Conservation (phyloP, 2,888 invertebrate genomes). For the Sturmia bella region DNA sequence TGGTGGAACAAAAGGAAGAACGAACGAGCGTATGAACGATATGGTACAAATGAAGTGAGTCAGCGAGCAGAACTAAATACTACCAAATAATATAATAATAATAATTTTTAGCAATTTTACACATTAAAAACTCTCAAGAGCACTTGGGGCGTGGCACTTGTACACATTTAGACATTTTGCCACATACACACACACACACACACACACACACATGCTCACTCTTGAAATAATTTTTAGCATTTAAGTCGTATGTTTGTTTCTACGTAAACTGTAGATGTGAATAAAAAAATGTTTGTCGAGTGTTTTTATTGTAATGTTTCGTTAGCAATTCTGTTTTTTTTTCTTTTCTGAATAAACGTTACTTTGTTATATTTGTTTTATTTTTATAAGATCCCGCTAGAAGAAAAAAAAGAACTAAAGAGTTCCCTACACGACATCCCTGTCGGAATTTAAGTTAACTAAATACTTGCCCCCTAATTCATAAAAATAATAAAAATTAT, state of each 20-base stretch:
- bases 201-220: background rate
- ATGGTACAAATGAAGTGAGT: slow-evolving; percentile 24
- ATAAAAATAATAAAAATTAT: too few relatives aligned
- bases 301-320: slow-evolving; percentile 62
- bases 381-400: slow-evolving; percentile 31
- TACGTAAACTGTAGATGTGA: background rate
- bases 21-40: too few relatives aligned
- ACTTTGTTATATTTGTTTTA: slow-evolving; percentile 36
- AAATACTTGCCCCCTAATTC: background rate
- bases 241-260: background rate
- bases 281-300: slow-evolving; percentile 41
- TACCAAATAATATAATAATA: slow-evolving; percentile 55
- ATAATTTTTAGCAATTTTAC: slow-evolving; percentile 67
- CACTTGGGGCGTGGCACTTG: slow-evolving; percentile 68
- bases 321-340: slow-evolving; percentile 28
- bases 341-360: slow-evolving; percentile 50
- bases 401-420: slow-evolving; percentile 27
- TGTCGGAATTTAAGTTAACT: too few relatives aligned
- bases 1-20: slow-evolving; percentile 45
- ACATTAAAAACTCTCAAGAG: slow-evolving; percentile 64
- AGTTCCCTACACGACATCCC: slow-evolving; percentile 14
- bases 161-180: slow-evolving; percentile 47
- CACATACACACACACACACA: background rate
- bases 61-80: slow-evolving; percentile 62
- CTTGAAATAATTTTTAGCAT: background rate